Evolutionary conservation across 2,113 vertebrate genomes (phyloP).

Genomic region (Rhabdomys dilectus): DNA sequence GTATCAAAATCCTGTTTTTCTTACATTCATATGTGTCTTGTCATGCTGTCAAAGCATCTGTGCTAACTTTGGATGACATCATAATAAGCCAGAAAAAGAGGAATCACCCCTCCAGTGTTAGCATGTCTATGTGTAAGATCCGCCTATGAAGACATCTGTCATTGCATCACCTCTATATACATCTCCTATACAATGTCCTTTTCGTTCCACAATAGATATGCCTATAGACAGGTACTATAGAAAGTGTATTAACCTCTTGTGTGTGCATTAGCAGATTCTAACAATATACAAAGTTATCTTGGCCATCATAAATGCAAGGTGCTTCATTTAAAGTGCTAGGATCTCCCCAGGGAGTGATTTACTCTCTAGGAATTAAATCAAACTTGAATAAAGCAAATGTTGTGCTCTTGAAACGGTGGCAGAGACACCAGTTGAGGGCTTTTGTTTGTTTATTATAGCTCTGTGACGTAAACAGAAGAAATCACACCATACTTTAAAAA

Average conservation of each 20-base stretch:
- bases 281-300: conserved; percentile 46
- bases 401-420: conserved; percentile 78
- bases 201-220: conserved; percentile 30
- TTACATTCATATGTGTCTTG: conserved; percentile 41
- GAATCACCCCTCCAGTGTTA: background rate
- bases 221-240: conserved; percentile 28
- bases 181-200: conserved; percentile 27
- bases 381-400: conserved; percentile 64
- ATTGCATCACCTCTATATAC: conserved; percentile 15
- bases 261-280: conserved; percentile 42
- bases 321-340: conserved; percentile 72
- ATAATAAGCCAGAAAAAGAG: conserved; percentile 13
- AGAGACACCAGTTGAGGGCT: conserved; percentile 65
- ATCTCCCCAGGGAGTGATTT: conserved; percentile 57
- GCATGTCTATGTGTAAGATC: conserved; percentile 13
- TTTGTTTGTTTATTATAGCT: conserved; percentile 66
- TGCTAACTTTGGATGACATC: conserved; percentile 17
- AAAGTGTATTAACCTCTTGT: conserved; percentile 47
- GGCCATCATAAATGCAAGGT: conserved; percentile 52
- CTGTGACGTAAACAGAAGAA: conserved; percentile 61
- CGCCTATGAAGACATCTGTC: conserved; percentile 38
- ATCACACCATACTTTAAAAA: conserved; percentile 52
- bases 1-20: conserved; percentile 67
- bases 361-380: conserved; percentile 61
- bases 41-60: background rate